These are phyloP conservation scores for Physeter macrocephalus DNA, from an alignment of 2,113 vertebrate genomes.

Conservation along the genomic window DNA sequence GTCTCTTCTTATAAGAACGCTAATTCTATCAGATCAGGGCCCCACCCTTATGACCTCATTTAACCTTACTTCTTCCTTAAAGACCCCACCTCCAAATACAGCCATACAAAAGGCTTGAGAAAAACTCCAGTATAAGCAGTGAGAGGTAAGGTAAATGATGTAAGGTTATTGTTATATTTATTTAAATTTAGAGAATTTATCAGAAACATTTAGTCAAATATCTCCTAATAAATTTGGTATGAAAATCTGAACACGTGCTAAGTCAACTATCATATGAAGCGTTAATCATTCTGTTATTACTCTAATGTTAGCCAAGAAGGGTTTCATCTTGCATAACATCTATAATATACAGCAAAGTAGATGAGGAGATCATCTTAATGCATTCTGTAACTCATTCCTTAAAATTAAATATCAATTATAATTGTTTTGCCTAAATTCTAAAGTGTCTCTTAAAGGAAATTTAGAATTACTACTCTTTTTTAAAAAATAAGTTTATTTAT, in stretches of 20 bases:
- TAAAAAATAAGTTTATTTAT: too few species aligned
- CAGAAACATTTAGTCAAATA: neutral
- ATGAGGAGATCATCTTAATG: neutral
- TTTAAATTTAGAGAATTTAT: neutral
- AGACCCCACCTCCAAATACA: neutral
- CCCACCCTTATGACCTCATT: neutral
- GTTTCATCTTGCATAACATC: neutral
- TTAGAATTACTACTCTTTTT: neutral
- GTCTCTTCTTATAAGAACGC: neutral
- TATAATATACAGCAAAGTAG: neutral
- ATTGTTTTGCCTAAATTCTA: neutral
- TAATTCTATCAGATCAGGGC: neutral
- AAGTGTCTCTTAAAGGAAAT: neutral
- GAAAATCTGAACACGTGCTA: neutral
- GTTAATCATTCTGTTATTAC: accelerated
- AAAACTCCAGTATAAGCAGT: neutral
- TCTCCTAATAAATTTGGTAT: neutral
- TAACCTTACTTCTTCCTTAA: neutral
- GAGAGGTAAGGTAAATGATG: neutral
- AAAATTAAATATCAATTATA: neutral
- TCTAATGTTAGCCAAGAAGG: neutral
- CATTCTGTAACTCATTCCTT: neutral
- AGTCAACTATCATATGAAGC: too few species aligned
- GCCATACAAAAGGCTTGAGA: neutral
- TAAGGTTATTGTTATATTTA: neutral